Conservation (phyloP, 2,113 vertebrate species). For the Rhynchomys soricoides region DNA sequence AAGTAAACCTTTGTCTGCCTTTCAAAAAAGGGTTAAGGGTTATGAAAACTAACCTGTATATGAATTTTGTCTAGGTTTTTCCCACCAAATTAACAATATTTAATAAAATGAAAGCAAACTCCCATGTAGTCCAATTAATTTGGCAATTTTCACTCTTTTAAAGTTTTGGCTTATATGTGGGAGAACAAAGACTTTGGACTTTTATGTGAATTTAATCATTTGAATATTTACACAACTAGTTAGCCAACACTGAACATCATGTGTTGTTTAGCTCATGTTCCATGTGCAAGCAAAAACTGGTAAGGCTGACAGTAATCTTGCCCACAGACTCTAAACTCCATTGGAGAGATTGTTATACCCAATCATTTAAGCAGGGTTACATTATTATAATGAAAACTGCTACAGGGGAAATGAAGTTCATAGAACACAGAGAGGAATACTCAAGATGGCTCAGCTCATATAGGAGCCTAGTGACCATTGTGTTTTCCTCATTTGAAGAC, state of each 20-base stretch:
- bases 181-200: not conserved
- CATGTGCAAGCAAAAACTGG: not conserved
- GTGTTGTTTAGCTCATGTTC: not conserved
- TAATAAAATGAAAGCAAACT: not conserved
- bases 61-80: not conserved
- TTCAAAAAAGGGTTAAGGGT: not conserved
- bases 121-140: not conserved
- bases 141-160: not conserved
- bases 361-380: not conserved
- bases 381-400: not conserved
- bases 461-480: not conserved
- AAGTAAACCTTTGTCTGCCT: conserved; percentile 81
- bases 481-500: not conserved
- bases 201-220: not conserved
- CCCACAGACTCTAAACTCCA: not conserved
- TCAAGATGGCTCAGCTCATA: not conserved
- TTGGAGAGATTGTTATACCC: not conserved
- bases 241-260: not conserved
- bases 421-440: not conserved
- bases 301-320: not conserved
- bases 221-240: not conserved
- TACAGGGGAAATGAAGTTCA: not conserved
- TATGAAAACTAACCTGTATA: not conserved
- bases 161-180: not conserved
- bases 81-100: not conserved